These are phyloP conservation scores for Probosciger aterrimus DNA, from an alignment of 2,113 vertebrate species.

Conservation along the genomic window DNA sequence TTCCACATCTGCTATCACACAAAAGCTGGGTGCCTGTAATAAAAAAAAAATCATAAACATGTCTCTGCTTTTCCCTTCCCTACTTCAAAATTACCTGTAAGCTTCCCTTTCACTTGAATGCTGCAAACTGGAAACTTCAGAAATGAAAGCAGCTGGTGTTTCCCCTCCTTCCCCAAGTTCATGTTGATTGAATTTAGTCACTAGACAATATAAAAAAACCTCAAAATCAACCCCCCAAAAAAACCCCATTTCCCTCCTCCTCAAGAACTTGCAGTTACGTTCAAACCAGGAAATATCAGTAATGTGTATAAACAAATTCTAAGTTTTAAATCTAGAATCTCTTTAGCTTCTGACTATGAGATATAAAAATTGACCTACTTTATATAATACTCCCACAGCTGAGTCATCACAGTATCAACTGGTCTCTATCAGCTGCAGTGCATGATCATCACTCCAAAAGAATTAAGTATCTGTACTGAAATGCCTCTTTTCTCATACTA, in stretches of 20 bases:
- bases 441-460: neutral
- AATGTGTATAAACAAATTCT: neutral
- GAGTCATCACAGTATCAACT: conserved; percentile 50
- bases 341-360: neutral
- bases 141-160: conserved; percentile 47
- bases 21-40: neutral
- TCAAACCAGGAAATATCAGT: neutral
- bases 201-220: neutral
- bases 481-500: neutral
- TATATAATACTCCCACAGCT: conserved; percentile 50
- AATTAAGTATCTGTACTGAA: neutral
- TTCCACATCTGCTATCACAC: conserved; percentile 40
- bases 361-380: conserved; percentile 51
- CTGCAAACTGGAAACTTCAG: conserved; percentile 32
- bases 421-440: conserved; percentile 6
- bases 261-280: neutral
- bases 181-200: neutral
- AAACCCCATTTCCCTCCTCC: neutral
- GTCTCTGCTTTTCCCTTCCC: neutral
- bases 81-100: conserved; percentile 18
- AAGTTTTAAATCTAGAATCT: neutral
- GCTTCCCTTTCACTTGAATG: neutral
- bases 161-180: neutral
- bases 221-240: neutral
- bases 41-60: conserved; percentile 18